phyloP scores from a whole-genome alignment of 2,113 vertebrate genomes.

The Pelecanus crispus region DNA sequence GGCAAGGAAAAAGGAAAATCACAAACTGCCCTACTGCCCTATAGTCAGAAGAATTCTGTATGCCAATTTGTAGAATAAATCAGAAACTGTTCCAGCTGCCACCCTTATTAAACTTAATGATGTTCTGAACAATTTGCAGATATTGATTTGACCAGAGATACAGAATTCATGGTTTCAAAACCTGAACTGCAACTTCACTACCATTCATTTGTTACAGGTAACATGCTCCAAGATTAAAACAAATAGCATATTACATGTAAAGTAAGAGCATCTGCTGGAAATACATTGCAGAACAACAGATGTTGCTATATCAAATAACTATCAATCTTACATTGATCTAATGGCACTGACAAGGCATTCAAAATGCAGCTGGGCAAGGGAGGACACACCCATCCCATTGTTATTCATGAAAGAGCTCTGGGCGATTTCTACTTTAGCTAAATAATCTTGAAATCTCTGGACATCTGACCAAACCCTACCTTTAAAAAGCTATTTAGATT shows the following conservation, averaged over 20 bases:
- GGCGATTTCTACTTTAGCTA: neutral
- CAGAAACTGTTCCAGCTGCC: neutral
- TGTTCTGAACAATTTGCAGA: neutral
- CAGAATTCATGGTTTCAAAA: neutral
- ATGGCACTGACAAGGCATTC: slow-evolving; percentile 3
- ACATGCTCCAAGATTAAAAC: slow-evolving; percentile 27
- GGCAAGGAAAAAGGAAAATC: neutral
- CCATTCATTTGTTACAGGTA: slow-evolving; percentile 16
- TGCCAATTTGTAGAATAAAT: slow-evolving; percentile 11
- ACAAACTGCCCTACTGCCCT: neutral
- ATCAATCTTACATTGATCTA: slow-evolving; percentile 59
- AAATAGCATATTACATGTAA: slow-evolving; percentile 52
- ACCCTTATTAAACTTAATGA: slow-evolving; percentile 43
- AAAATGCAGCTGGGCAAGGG: slow-evolving; percentile 14
- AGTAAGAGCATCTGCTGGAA: slow-evolving; percentile 66
- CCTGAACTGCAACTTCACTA: neutral
- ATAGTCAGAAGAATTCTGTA: neutral
- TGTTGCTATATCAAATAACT: slow-evolving; percentile 62
- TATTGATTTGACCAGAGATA: slow-evolving; percentile 1
- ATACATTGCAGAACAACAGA: slow-evolving; percentile 53
- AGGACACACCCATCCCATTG: neutral
- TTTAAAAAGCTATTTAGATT: slow-evolving; percentile 22
- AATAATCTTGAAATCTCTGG: neutral
- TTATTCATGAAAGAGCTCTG: neutral
- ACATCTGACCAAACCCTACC: neutral